phyloP scores from a whole-genome alignment of 1,140 invertebrate species.

The Drosophila rufa region DNA sequence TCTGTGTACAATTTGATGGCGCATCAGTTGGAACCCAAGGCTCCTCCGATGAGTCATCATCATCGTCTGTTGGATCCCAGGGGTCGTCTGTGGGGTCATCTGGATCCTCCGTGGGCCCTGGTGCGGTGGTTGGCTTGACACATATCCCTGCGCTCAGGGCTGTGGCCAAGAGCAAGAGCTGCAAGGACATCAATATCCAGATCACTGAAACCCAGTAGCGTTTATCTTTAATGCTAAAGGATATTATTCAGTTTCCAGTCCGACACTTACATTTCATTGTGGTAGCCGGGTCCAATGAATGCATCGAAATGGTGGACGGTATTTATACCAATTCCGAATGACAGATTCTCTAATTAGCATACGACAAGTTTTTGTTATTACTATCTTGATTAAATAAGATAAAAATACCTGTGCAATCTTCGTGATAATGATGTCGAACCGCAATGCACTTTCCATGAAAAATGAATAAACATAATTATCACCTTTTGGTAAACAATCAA shows the following conservation, averaged over 20 bases:
- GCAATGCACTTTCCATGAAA: neutral
- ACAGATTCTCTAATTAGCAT: constrained; percentile 62
- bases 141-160: constrained; percentile 49
- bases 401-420: neutral
- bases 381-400: constrained; percentile 24
- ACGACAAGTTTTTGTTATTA: constrained; percentile 45
- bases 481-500: neutral
- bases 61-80: neutral
- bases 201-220: constrained; percentile 39
- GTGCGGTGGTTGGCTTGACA: constrained; percentile 19
- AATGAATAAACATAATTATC: neutral
- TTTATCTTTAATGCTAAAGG: constrained; percentile 27
- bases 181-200: constrained; percentile 54
- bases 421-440: neutral
- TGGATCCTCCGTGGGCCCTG: constrained; percentile 26
- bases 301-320: neutral
- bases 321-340: constrained; percentile 58
- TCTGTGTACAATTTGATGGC: constrained; percentile 8
- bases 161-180: constrained; percentile 55
- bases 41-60: constrained; percentile 7
- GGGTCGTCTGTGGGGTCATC: constrained; percentile 34
- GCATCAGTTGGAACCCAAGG: constrained; percentile 4
- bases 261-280: constrained; percentile 65
- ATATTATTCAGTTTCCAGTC: constrained; percentile 12
- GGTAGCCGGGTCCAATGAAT: constrained; percentile 14